Base-by-base conservation (phyloP, 2,888 invertebrate species). In the Polylopha cassiicola region DNA sequence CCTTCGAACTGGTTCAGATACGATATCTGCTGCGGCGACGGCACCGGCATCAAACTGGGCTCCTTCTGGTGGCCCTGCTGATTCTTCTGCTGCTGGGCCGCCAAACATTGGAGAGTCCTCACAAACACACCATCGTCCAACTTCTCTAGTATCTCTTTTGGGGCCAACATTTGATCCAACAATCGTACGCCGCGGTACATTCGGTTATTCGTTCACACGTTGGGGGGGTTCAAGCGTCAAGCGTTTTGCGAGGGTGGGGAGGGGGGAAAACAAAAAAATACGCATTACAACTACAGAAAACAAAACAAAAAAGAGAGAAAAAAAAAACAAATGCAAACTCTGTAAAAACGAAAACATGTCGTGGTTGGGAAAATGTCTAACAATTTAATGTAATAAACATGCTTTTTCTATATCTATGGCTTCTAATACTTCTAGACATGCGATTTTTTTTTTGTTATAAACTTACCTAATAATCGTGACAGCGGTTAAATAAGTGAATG, bases 21-120 rank as follows among this genome's bases (percentile, higher is more conserved):
- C 58, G 95, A 95, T 71, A 97, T 96, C 88, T 96, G 97, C 82
- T 97, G 96, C 41, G 97, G 97, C 50, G 97, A 97, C 52, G 97
- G 97, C 61, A 97, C 97, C 48, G 97, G 97, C 93, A 97, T 95
- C 66, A 97, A 87, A 77, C 95, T 96, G 36, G 95, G 93, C 78
- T 95, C 95, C 86, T 94, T 94, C 43, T 87, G 88, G 43, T 74
- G 75, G 53, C 67, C 66, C 49, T 80, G 78, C 60, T 82, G 81
- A 51, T 75, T 79, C 79, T 85, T 85, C 78, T 85, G 79, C 56
- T 84, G 81, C 57, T 76, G 80, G 61, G 79, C 86, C 61, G 87
- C 71, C 74, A 87, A 70, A 77, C 87, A 66, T 86, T 87, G 85
- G 52, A 87, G 80, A 38, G 85, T 71, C 74, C 89, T 73, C 47